Conservation (phyloP, 2,113 vertebrate species). For the Taurulus bubalis region DNA sequence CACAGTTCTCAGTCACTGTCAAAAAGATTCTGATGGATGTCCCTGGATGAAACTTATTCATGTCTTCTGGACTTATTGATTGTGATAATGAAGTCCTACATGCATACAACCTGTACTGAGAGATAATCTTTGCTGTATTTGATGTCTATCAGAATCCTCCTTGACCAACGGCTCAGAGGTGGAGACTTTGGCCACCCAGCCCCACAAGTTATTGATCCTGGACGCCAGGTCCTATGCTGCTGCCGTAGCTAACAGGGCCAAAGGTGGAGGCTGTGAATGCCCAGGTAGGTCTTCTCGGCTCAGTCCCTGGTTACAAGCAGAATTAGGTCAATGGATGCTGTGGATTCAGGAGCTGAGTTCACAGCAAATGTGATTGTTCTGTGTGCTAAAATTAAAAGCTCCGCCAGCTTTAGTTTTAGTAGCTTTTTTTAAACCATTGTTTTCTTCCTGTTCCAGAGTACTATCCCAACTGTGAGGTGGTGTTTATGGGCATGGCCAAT, state of each 20-base stretch:
- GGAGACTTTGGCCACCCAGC: constrained; percentile 88
- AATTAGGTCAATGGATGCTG: constrained; percentile 13
- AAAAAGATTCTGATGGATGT: not conserved
- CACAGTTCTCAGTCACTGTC: constrained; percentile 6
- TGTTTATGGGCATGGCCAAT: constrained; percentile 99
- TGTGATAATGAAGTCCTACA: not conserved
- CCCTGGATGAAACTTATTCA: not conserved
- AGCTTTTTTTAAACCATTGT: not conserved
- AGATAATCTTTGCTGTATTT: not conserved
- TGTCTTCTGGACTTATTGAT: not conserved
- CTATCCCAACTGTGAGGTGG: constrained; percentile 98
- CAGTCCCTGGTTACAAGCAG: not conserved
- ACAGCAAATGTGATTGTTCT: constrained; percentile 16
- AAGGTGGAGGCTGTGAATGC: constrained; percentile 98
- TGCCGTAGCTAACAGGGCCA: constrained; percentile 96
- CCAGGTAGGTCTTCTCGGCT: constrained; percentile 83
- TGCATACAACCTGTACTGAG: not conserved
- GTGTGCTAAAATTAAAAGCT: constrained; percentile 23
- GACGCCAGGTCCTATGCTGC: constrained; percentile 96
- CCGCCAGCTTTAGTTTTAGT: not conserved
- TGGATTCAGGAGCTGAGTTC: constrained; percentile 21
- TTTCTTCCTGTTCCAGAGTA: constrained; percentile 86
- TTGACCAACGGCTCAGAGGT: constrained; percentile 90
- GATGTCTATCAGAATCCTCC: constrained; percentile 87
- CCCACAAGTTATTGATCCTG: constrained; percentile 94